Evolutionary conservation across 2,888 invertebrate genomes (phyloP).

Genomic region (Pegoplata infirma): DNA sequence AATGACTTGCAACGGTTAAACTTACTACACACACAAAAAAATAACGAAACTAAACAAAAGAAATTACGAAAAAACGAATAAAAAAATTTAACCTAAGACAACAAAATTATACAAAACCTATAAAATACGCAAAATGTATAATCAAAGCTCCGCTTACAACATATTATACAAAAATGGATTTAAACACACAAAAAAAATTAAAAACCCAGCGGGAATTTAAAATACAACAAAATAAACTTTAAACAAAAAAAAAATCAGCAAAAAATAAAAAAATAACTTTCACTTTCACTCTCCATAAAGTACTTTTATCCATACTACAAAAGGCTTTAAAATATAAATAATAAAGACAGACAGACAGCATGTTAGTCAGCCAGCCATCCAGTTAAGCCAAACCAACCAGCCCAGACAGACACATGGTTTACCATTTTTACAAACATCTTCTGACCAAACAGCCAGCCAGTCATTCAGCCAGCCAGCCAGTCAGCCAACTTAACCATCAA

Average conservation of each 20-base stretch:
- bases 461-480: constrained; percentile 6
- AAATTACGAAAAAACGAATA: constrained; percentile 20
- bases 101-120: constrained; percentile 45
- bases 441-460: constrained; percentile 38
- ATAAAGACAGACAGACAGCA: neutral
- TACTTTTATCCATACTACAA: constrained; percentile 46
- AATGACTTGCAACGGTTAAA: constrained; percentile 59
- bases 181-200: constrained; percentile 39
- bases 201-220: constrained; percentile 57
- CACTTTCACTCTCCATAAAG: constrained; percentile 65
- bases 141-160: constrained; percentile 29
- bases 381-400: constrained; percentile 5
- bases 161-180: constrained; percentile 25
- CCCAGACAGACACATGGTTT: constrained; percentile 34
- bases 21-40: constrained; percentile 1
- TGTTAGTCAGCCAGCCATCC: constrained; percentile 13
- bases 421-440: constrained; percentile 54
- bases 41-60: constrained; percentile 28
- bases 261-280: constrained; percentile 60
- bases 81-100: constrained; percentile 50
- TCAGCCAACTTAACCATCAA: constrained; percentile 9
- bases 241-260: constrained; percentile 37
- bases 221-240: constrained; percentile 40
- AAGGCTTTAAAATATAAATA: constrained; percentile 24
- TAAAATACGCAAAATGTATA: constrained; percentile 44